phyloP scores from a whole-genome alignment of 2,888 invertebrate species.

The Eretmocerus hayati region DNA sequence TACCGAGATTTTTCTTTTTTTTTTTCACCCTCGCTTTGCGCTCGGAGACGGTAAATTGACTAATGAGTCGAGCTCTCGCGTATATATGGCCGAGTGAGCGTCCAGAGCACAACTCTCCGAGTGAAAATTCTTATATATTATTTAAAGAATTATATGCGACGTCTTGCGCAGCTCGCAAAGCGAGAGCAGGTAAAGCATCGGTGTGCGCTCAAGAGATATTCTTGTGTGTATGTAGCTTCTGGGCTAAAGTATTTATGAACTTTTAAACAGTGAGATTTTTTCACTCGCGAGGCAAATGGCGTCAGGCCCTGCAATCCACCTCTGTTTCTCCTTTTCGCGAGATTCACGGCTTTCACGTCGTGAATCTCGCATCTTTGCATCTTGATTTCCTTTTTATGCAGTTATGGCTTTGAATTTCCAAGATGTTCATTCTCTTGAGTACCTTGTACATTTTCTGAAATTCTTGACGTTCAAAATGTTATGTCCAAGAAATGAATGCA shows the following conservation, averaged over 20 bases:
- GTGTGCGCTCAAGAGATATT: too few species aligned
- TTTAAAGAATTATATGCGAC: too few species aligned
- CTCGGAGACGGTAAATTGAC: conserved; percentile 16
- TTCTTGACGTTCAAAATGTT: too few species aligned
- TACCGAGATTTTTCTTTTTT: background rate
- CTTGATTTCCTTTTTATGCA: conserved; percentile 5
- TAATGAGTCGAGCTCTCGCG: conserved; percentile 20
- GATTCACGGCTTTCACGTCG: background rate
- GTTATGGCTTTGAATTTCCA: conserved; percentile 13
- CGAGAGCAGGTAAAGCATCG: too few species aligned
- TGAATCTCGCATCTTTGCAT: background rate
- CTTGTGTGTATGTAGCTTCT: conserved; percentile 7
- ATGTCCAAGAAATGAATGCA: too few species aligned
- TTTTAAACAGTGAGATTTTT: conserved; percentile 16
- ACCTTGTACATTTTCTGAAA: conserved; percentile 19
- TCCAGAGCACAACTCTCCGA: too few species aligned
- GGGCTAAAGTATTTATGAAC: conserved; percentile 20
- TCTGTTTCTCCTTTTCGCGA: background rate
- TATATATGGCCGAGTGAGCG: background rate
- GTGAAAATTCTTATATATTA: too few species aligned
- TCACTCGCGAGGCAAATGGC: too few species aligned
- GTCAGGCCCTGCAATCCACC: conserved; percentile 14
- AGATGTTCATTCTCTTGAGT: conserved; percentile 14
- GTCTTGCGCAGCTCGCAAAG: too few species aligned
- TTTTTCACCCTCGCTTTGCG: background rate